Evolutionary conservation across 1,140 invertebrate genomes (phyloP).

Genomic region (Potamilus streckersoni): DNA sequence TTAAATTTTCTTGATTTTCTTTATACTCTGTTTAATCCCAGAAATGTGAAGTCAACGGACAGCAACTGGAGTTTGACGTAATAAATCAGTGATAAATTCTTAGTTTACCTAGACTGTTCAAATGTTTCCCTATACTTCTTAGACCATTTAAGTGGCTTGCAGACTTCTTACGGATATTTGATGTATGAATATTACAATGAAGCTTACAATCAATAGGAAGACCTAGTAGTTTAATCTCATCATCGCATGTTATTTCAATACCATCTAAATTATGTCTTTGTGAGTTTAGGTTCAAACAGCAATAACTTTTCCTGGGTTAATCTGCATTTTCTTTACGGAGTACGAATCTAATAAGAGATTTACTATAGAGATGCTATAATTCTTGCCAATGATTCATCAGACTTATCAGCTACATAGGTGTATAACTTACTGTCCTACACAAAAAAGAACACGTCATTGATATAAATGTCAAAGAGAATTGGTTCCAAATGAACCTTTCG

Average conservation of each 20-base stretch:
- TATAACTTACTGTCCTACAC: neutral
- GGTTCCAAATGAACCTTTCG: neutral
- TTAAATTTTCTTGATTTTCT: constrained; percentile 6
- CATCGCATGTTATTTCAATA: constrained; percentile 23
- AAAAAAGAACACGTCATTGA: constrained; percentile 1
- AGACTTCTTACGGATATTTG: constrained; percentile 20
- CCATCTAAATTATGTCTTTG: neutral
- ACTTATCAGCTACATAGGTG: constrained; percentile 18
- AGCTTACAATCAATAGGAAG: constrained; percentile 27
- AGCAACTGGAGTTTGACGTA: constrained; percentile 25
- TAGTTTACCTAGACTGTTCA: too few species aligned
- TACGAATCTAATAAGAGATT: constrained; percentile 1
- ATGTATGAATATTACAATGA: constrained; percentile 21
- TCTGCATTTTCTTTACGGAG: constrained; percentile 6
- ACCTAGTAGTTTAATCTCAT: constrained; percentile 22
- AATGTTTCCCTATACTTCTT: too few species aligned
- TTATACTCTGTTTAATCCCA: neutral
- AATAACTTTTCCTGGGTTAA: constrained; percentile 18
- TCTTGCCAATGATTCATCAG: neutral
- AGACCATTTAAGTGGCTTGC: constrained; percentile 15
- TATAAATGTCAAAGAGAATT: neutral
- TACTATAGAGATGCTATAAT: neutral
- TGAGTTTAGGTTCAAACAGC: constrained; percentile 1
- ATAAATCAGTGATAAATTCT: constrained; percentile 15
- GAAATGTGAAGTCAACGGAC: constrained; percentile 4